phyloP scores from a whole-genome alignment of 2,888 invertebrate genomes.

The Blastobasis lacticolella region DNA sequence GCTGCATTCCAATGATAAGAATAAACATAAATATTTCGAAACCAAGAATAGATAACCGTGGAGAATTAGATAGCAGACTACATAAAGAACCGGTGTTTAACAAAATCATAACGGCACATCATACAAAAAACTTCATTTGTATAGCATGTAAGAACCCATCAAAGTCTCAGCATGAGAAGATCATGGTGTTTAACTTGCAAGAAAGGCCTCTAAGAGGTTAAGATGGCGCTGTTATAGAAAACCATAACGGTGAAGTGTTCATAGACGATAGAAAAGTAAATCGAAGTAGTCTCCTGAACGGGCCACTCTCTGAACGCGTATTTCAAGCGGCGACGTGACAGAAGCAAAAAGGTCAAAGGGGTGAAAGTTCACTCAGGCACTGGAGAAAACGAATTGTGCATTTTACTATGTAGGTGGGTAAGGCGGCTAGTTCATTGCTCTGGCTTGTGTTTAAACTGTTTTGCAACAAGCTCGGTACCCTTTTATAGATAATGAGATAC shows the following conservation, averaged over 20 bases:
- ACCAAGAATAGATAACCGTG: background rate
- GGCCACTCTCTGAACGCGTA: background rate
- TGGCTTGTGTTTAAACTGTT: background rate
- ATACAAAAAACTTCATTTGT: constrained; percentile 20
- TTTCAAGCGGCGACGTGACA: constrained; percentile 25
- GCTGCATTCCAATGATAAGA: no score
- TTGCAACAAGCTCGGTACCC: no score
- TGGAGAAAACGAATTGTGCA: constrained; percentile 35
- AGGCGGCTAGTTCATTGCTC: background rate
- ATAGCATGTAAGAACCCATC: constrained; percentile 42
- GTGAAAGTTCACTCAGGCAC: constrained; percentile 47
- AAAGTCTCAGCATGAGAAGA: constrained; percentile 37
- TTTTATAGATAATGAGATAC: no score
- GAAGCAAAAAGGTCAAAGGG: constrained; percentile 34
- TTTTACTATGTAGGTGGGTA: constrained; percentile 6
- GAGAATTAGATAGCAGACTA: constrained; percentile 6
- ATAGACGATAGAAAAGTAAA: background rate
- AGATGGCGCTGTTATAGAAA: background rate
- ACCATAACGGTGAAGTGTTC: background rate
- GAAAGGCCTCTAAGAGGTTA: background rate
- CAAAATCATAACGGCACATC: no score
- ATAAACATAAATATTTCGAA: no score
- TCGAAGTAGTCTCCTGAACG: background rate
- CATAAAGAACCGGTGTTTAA: no score
- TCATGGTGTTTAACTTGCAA: background rate